Evolutionary conservation across 2,888 invertebrate genomes (phyloP), one percentile per base, ranked within the genome.

Genomic region (Acanthosoma haemorrhoidale): DNA sequence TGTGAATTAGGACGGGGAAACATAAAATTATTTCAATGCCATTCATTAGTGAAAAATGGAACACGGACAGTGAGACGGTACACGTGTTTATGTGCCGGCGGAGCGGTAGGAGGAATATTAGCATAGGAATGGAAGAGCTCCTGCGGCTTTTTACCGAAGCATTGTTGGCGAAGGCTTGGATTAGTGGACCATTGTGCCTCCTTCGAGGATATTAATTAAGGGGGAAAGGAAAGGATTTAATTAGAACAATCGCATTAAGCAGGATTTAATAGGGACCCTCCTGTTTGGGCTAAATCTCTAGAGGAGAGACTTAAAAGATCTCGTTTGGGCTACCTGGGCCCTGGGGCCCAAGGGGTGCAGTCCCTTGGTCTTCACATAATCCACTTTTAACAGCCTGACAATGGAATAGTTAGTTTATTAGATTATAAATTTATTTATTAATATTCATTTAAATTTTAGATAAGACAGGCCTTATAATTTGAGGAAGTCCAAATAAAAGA

Each of bases 241-340:
- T 51, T 51, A 13, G 25, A 51, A 51, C 51, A 51, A 51, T 51
- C 51, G 51, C 25, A 51, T 51, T 51, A 51, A 51, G 25, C 51
- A 51, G 51, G 51, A 51, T 51, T 51, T 51, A 51, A 51, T 51
- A 51, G 51, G 51, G 51, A 3, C 25, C 51, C 51, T 51, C 51
- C 51, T 51, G 25, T 51, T 51, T 51, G 51, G 51, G 13, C 25
- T n/a, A 25, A 25, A 51, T 29, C 25, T 51, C n/a, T 51, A 25
- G 51, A 29, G 51, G 51, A 51, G n/a, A n/a, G 51, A 51, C 51
- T 51, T 51, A 51, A 51, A 51, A 51, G 51, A 51, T 51, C 29
- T 51, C 43, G 11, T 11, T 11, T 2, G 25, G 51, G 51, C 25
- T 25, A 51, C 25, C 25, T 51, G 51, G 25, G 25, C 51, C 13